Conservation (phyloP, 2,797 vertebrate species). For the Euphonia xanthogaster region DNA sequence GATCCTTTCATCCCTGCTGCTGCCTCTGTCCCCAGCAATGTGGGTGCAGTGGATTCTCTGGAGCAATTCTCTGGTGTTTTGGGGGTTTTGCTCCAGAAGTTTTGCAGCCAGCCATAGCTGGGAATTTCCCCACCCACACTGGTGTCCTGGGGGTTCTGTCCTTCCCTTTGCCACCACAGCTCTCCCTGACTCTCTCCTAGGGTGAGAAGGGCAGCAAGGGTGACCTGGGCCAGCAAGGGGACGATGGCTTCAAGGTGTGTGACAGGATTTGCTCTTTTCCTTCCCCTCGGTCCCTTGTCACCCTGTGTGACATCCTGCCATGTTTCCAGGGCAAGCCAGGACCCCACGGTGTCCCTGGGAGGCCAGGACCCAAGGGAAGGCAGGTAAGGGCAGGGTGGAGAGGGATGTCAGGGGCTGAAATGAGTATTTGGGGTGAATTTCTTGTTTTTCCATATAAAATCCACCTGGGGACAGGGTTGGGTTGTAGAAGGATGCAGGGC, state of each 20-base stretch:
- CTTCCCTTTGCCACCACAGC: background rate
- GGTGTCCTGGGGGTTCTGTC: background rate
- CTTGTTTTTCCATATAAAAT: background rate
- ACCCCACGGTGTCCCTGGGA: conserved; percentile 63
- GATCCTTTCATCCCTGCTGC: background rate
- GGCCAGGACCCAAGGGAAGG: conserved; percentile 78
- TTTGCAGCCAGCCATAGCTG: background rate
- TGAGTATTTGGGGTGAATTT: background rate
- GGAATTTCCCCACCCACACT: background rate
- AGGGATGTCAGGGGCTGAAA: fast-evolving
- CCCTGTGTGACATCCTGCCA: background rate
- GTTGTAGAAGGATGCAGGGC: too few relatives aligned
- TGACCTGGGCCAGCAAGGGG: conserved; percentile 72
- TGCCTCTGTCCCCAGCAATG: background rate
- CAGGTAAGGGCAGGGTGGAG: conserved; percentile 72
- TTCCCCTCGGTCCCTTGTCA: background rate
- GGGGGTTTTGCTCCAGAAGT: background rate
- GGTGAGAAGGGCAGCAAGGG: conserved; percentile 84
- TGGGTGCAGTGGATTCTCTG: background rate
- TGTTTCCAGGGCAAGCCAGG: conserved; percentile 75
- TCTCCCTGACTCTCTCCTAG: conserved; percentile 63
- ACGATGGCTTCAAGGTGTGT: conserved; percentile 79
- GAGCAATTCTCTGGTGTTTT: background rate
- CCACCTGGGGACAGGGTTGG: background rate
- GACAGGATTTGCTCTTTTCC: background rate